These are phyloP conservation scores for Panagrolaimus sp. DNA, from an alignment of 1,140 invertebrate genomes.

Conservation along the genomic window DNA sequence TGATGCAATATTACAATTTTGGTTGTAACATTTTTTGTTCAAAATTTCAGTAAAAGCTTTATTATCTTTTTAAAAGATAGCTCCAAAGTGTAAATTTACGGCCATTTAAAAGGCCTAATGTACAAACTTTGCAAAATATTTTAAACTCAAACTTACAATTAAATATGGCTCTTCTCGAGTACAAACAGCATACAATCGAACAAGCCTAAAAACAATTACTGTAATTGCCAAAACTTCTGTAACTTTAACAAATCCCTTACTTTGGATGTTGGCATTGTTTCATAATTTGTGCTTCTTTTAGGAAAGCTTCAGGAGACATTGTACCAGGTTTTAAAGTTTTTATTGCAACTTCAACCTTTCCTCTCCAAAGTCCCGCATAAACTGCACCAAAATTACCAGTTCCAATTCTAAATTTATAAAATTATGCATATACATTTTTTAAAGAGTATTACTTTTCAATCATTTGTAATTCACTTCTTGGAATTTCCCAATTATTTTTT, in stretches of 20 bases:
- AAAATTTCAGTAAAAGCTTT: no score
- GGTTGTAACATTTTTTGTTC: no score
- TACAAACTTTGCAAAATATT: no score
- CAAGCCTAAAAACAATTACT: constrained; percentile 59
- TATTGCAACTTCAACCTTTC: constrained; percentile 75
- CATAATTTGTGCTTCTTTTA: constrained; percentile 90
- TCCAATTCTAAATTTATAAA: neutral
- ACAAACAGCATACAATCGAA: constrained; percentile 72
- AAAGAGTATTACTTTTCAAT: constrained; percentile 65
- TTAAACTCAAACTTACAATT: constrained; percentile 97
- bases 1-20: no score
- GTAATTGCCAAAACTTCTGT: no score
- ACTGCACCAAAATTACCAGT: constrained; percentile 78
- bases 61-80: no score
- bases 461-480: constrained; percentile 76
- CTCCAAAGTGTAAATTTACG: no score
- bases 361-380: constrained; percentile 71
- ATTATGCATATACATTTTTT: no score
- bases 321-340: constrained; percentile 88
- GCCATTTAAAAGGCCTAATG: no score
- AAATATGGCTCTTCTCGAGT: constrained; percentile 87
- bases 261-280: constrained; percentile 94
- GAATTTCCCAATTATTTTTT: constrained; percentile 92
- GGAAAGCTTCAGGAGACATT: constrained; percentile 90
- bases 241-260: neutral